phyloP scores from a whole-genome alignment of 2,888 invertebrate genomes.

The Lottia scabra region DNA sequence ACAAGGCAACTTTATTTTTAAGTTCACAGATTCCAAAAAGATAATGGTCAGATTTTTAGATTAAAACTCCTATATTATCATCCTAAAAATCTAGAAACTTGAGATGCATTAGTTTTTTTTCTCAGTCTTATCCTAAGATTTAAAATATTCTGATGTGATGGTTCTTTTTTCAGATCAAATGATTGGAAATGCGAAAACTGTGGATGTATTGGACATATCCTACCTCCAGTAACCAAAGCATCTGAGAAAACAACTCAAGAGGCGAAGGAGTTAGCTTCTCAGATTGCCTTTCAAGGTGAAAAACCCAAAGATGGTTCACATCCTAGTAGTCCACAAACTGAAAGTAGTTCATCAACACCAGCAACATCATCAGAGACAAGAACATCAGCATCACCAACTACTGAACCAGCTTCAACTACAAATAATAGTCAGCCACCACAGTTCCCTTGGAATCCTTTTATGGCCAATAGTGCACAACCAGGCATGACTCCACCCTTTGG shows the following conservation, averaged over 20 bases:
- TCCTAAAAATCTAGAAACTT: no score
- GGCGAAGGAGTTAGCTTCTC: conserved; percentile 69
- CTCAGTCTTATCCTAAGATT: not conserved
- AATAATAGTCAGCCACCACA: not conserved
- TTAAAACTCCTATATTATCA: no score
- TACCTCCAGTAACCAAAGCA: conserved; percentile 67
- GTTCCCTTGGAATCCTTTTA: not conserved
- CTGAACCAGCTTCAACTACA: not conserved
- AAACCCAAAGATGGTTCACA: not conserved
- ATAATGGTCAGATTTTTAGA: no score
- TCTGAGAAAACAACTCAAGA: conserved; percentile 65
- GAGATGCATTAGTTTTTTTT: no score
- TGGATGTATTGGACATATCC: conserved; percentile 74
- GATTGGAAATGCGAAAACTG: conserved; percentile 77
- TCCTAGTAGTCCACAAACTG: not conserved
- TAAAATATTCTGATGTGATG: not conserved
- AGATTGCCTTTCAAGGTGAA: conserved; percentile 66
- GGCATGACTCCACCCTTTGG: not conserved
- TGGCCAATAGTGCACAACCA: not conserved
- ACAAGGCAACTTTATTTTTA: no score
- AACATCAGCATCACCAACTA: not conserved
- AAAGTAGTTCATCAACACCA: not conserved
- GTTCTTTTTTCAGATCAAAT: conserved; percentile 71
- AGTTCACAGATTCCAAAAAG: no score
- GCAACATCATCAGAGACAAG: not conserved